Conservation (phyloP, 2,113 vertebrate species). For the Catharus minimus region DNA sequence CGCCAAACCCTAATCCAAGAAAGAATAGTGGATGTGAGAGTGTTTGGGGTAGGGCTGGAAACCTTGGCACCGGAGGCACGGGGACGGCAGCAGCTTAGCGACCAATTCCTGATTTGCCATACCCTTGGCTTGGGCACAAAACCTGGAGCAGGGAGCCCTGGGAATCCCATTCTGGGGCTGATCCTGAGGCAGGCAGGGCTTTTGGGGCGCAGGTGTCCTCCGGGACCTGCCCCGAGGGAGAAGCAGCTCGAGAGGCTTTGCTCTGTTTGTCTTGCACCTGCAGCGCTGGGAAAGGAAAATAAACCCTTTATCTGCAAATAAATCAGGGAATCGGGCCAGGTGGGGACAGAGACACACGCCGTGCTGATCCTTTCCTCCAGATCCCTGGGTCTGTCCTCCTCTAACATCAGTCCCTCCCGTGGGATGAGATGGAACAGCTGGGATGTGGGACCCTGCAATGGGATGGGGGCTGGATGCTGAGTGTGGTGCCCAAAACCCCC, state of each 20-base stretch:
- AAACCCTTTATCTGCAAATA: conserved; percentile 14
- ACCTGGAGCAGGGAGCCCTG: neutral
- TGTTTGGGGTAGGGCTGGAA: neutral
- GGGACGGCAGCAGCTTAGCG: fast-evolving
- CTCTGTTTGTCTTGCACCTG: neutral
- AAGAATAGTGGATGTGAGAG: neutral
- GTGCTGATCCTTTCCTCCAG: neutral
- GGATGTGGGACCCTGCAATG: neutral
- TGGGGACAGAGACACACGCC: neutral
- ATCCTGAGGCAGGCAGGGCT: neutral
- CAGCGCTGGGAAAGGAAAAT: conserved; percentile 31
- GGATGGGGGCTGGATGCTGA: neutral
- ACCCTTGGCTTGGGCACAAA: neutral
- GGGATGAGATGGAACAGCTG: fast-evolving
- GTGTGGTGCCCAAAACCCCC: fast-evolving
- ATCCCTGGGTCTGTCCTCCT: fast-evolving
- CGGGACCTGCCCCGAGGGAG: neutral
- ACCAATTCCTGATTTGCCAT: neutral
- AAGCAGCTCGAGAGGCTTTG: neutral
- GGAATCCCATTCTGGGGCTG: neutral
- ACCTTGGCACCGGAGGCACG: neutral
- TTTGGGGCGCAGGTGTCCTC: fast-evolving
- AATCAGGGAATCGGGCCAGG: neutral
- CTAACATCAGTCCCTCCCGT: fast-evolving
- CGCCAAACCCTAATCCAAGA: neutral